Evolutionary conservation across 1,140 invertebrate genomes (phyloP).

Genomic region (Listronotus oregonensis): DNA sequence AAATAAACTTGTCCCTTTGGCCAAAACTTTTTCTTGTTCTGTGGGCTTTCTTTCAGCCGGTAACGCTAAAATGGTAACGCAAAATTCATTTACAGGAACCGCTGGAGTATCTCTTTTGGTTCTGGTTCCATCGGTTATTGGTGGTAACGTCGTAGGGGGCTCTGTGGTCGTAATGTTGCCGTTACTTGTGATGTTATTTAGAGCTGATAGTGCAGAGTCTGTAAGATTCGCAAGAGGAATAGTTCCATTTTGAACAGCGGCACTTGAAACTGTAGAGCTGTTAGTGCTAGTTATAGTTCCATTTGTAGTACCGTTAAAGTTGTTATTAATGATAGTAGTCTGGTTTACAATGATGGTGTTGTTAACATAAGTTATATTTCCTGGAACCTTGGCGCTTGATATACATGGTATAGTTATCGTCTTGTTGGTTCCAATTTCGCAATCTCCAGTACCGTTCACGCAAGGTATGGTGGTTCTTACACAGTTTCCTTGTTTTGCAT

Average conservation of each 20-base stretch:
- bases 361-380: slow-evolving; percentile 42
- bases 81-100: slow-evolving; percentile 30
- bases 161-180: too few species aligned
- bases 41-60: slow-evolving; percentile 39
- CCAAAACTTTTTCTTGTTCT: slow-evolving; percentile 32
- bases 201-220: too few species aligned
- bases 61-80: slow-evolving; percentile 42
- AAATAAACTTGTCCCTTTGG: slow-evolving; percentile 29
- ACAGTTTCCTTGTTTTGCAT: slow-evolving; percentile 37
- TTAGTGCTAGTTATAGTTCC: background rate
- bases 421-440: slow-evolving; percentile 29
- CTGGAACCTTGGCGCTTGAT: slow-evolving; percentile 38
- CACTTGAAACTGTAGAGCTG: slow-evolving; percentile 2
- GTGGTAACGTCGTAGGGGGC: background rate
- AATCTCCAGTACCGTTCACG: slow-evolving; percentile 36
- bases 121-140: slow-evolving; percentile 16
- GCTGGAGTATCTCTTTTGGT: slow-evolving; percentile 21
- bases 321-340: slow-evolving; percentile 30
- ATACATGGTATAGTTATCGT: slow-evolving; percentile 40
- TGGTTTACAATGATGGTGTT: slow-evolving; percentile 38
- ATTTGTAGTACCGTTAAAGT: slow-evolving; percentile 12
- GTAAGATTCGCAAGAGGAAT: slow-evolving; percentile 4
- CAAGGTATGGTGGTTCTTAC: slow-evolving; percentile 39
- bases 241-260: slow-evolving; percentile 1
- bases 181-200: too few species aligned